Evolutionary conservation across 2,797 vertebrate species (phyloP).

Genomic region (Zenarchopterus dispar): DNA sequence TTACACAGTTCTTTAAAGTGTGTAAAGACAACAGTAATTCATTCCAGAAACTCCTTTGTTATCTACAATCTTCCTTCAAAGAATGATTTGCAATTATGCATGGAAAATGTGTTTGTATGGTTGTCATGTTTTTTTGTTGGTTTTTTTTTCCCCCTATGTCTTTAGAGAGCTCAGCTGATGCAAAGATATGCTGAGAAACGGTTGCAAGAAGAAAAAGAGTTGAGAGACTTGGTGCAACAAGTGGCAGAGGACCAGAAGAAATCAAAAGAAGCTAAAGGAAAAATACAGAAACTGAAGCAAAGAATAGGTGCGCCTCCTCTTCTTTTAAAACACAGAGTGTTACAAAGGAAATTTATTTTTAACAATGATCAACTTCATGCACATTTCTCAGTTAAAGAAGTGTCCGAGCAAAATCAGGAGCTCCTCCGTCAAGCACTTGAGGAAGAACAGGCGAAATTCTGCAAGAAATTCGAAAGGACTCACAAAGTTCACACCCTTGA

Average conservation of each 20-base stretch:
- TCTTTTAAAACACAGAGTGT: not conserved
- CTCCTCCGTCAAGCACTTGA: constrained; percentile 82
- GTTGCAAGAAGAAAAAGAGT: constrained; percentile 82
- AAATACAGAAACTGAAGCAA: constrained; percentile 85
- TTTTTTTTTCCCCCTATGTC: too few species aligned
- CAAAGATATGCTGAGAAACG: constrained; percentile 78
- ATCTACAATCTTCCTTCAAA: not conserved
- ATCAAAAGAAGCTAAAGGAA: constrained; percentile 82
- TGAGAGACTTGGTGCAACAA: constrained; percentile 86
- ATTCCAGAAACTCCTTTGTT: constrained; percentile 9
- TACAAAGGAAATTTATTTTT: not conserved
- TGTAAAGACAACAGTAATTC: not conserved
- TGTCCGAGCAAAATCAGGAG: constrained; percentile 84
- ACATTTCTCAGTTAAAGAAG: constrained; percentile 86
- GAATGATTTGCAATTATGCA: constrained; percentile 3
- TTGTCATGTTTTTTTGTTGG: not conserved
- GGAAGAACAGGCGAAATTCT: constrained; percentile 82
- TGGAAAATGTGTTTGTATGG: constrained; percentile 2
- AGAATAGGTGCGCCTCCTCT: constrained; percentile 80
- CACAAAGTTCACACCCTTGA: constrained; percentile 85
- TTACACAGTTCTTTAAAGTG: constrained; percentile 6
- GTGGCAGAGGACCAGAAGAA: constrained; percentile 88
- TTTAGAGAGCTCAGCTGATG: constrained; percentile 85
- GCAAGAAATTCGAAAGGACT: constrained; percentile 83
- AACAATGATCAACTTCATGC: constrained; percentile 20